phyloP scores from a whole-genome alignment of 2,797 vertebrate species.

The Enoplosus armatus region DNA sequence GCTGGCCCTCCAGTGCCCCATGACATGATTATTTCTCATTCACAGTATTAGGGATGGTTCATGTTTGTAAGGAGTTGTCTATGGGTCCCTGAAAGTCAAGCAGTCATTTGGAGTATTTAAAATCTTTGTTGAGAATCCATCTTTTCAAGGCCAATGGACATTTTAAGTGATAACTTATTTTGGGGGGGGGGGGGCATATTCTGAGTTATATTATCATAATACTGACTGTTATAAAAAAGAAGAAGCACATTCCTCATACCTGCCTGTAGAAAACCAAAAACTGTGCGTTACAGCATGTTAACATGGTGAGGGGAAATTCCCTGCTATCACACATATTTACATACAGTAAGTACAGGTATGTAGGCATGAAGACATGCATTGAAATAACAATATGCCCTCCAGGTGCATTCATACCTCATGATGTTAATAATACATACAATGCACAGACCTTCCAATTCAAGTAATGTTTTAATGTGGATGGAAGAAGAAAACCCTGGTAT shows the following conservation, averaged over 20 bases:
- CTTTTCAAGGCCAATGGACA: too few species aligned
- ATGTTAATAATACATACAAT: neutral
- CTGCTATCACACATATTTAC: slow-evolving; percentile 7
- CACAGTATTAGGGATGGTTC: too few species aligned
- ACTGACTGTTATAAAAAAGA: neutral
- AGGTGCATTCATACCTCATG: neutral
- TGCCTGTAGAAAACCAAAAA: slow-evolving; percentile 1
- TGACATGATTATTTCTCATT: too few species aligned
- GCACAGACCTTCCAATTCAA: neutral
- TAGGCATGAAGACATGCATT: neutral
- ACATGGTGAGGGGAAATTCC: neutral
- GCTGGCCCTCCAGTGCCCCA: too few species aligned
- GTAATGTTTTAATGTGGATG: neutral
- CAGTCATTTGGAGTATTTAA: neutral
- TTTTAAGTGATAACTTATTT: too few species aligned
- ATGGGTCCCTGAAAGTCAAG: too few species aligned
- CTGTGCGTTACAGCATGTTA: neutral
- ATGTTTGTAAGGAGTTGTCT: too few species aligned
- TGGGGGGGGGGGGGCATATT: neutral
- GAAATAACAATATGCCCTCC: neutral
- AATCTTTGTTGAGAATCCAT: too few species aligned
- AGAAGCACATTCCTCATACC: neutral
- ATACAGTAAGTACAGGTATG: neutral
- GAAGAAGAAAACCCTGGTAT: slow-evolving; percentile 6
- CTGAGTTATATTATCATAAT: neutral